Conservation (phyloP, 2,888 invertebrate species). For the Erebia ligea region DNA sequence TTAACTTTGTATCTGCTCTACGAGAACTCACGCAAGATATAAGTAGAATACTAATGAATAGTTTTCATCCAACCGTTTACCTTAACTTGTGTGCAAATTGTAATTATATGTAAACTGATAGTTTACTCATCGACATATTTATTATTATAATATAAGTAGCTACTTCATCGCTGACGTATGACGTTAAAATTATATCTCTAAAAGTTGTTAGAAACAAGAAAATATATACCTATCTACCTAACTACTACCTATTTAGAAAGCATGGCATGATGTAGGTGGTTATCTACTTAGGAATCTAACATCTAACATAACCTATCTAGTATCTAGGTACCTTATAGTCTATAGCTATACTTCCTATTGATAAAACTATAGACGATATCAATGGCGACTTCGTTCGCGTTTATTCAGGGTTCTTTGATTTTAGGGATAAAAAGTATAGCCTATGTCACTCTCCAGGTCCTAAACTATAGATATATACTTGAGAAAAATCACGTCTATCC, state of each 20-base stretch:
- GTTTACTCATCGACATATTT: constrained; percentile 27
- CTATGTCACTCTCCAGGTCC: no score
- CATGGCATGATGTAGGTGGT: background rate
- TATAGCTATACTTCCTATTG: no score
- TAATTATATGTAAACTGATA: constrained; percentile 32
- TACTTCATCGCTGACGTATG: background rate
- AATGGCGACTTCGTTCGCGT: background rate
- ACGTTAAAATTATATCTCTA: constrained; percentile 15
- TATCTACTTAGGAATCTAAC: background rate
- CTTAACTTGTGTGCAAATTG: constrained; percentile 38
- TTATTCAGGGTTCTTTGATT: no score
- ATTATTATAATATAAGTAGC: constrained; percentile 10
- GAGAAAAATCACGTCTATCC: no score
- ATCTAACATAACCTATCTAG: background rate
- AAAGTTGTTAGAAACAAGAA: background rate
- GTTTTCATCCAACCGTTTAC: constrained; percentile 43
- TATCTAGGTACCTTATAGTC: no score
- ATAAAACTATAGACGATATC: background rate
- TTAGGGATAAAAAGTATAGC: no score
- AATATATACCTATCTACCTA: background rate
- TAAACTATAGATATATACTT: no score
- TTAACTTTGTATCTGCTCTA: background rate
- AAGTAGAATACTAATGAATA: constrained; percentile 44
- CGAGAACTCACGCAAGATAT: constrained; percentile 44
- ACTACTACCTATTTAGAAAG: background rate